Base-by-base conservation (phyloP, 2,113 vertebrate genomes). In the Ceyx melanurus region DNA sequence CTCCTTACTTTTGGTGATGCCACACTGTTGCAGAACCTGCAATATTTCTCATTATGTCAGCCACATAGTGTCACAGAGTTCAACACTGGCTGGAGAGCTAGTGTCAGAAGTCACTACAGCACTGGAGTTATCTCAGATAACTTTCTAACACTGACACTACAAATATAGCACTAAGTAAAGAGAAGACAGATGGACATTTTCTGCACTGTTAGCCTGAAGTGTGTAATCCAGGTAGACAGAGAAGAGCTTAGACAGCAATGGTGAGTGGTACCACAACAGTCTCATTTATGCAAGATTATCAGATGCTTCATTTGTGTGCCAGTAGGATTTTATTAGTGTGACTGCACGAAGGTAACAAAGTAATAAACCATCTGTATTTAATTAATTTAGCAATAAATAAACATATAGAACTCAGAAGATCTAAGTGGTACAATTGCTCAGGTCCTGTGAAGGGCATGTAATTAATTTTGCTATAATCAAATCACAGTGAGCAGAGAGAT, bases 341-440 rank as follows among this genome's bases (percentile, higher is more conserved):
- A 79, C 50, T 53, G 33, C 37, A 54, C 46, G 21, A 66, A 90
- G 45, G 78, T 79, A 92, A 76, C 42, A 58, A 91, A 81, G 86
- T 67, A 65, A 75, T 54, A 93, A 89, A 68, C n/a, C 31, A 42
- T 61, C 76, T 79, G 26, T 75, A 72, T 90, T 90, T 90, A 92
- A 94, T 94, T 91, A 92, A 93, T 89, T 90, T 86, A 62, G 45
- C 81, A 90, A 93, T 76, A 93, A 94, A 86, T 86, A 95, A 90
- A 72, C 22, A 71, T 16, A 73, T 2, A 72, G 45, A 79, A 62
- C 29, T 77, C 65, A 33, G 35, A 89, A 82, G 62, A 94, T 74
- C 50, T 62, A 77, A 95, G 75, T 65, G 22, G 21, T 62, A 25
- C 73, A 90, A 87, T 89, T 89, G 37, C 46, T 87, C 18, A 37